phyloP scores from a whole-genome alignment of 2,888 invertebrate species.

The Patella depressa region DNA sequence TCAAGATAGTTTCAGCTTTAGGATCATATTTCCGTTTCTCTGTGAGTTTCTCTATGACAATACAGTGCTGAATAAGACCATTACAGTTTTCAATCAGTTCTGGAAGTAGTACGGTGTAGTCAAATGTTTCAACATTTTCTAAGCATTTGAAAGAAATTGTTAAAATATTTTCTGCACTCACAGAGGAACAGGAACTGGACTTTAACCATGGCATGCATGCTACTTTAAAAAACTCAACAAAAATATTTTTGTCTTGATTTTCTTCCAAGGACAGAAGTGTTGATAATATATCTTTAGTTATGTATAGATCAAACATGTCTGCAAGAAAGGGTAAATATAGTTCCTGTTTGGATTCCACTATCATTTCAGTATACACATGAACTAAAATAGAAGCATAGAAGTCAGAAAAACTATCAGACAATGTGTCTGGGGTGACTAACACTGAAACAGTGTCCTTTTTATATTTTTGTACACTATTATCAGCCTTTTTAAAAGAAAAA shows the following conservation, averaged over 20 bases:
- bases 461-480: background rate
- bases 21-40: background rate
- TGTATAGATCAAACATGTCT: background rate
- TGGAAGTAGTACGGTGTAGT: background rate
- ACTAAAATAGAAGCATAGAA: background rate
- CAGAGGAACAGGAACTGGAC: background rate
- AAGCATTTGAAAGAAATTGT: conserved; percentile 6
- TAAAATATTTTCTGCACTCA: background rate
- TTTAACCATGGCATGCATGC: background rate
- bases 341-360: background rate
- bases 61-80: background rate
- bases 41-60: background rate
- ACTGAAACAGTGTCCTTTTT: background rate
- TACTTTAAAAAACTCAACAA: background rate
- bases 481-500: background rate
- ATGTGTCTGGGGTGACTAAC: background rate
- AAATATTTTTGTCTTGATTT: conserved; percentile 4
- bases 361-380: background rate
- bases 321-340: background rate
- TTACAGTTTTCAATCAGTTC: background rate
- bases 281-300: conserved; percentile 14
- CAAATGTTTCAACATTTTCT: background rate
- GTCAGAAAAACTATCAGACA: background rate
- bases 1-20: too few species aligned
- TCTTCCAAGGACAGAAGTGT: background rate